phyloP scores from a whole-genome alignment of 2,113 vertebrate species.

The Macaca nemestrina region DNA sequence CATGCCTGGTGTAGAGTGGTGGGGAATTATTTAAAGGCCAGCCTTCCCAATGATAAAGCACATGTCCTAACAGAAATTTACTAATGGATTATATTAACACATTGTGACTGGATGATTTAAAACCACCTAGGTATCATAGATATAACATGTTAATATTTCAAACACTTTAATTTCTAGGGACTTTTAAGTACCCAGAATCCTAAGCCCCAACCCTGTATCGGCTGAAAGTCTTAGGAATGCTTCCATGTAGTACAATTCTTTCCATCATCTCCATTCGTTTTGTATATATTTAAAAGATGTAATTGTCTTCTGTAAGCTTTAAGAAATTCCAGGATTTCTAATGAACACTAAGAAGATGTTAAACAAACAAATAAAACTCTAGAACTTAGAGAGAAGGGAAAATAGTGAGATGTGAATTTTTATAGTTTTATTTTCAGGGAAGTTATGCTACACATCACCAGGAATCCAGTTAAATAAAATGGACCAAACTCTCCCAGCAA shows the following conservation, averaged over 20 bases:
- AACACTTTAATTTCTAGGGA: not conserved
- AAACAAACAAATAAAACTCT: not conserved
- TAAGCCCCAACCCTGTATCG: not conserved
- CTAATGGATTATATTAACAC: constrained; percentile 42
- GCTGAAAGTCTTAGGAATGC: not conserved
- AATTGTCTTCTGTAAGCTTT: not conserved
- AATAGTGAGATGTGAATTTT: not conserved
- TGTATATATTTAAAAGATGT: not conserved
- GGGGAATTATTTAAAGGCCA: not conserved
- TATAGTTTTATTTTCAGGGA: not conserved
- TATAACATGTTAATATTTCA: not conserved
- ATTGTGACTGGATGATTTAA: not conserved
- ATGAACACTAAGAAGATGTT: not conserved
- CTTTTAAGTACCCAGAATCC: not conserved
- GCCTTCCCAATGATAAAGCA: not conserved
- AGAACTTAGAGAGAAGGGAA: not conserved
- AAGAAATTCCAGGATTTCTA: not conserved
- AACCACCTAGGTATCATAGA: not conserved
- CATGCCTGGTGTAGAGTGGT: not conserved
- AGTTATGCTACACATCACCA: not conserved
- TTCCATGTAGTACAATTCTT: not conserved
- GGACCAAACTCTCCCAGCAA: not conserved
- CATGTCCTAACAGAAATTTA: not conserved
- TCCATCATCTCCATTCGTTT: not conserved
- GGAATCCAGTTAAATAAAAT: constrained; percentile 28